Percentiles rank a stretch among this genome's conserved stretches.
Evolutionary conservation across 92 coral and sea anemone species (phyloP).

Genomic region (Epizoanthus ramosus): DNA sequence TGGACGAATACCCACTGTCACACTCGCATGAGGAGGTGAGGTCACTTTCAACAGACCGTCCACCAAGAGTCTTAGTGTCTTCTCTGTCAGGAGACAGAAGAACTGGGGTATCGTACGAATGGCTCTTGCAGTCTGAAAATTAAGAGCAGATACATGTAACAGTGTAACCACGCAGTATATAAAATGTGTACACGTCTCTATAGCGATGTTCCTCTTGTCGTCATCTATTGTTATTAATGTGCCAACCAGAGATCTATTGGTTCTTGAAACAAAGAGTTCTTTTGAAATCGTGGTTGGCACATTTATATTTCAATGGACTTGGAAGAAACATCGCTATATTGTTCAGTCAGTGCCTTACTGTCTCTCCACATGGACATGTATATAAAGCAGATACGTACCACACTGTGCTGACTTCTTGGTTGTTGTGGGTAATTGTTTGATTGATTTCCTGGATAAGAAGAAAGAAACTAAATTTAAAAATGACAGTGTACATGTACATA

Average conservation of each 20-base stretch:
- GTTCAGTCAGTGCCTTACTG: too few relatives aligned
- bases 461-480: background rate
- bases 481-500: background rate
- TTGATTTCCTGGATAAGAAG: conserved; percentile 20
- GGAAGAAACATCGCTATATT: too few relatives aligned
- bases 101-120: conserved; percentile 74
- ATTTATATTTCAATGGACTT: too few relatives aligned
- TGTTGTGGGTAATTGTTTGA: conserved; percentile 12
- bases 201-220: too few relatives aligned
- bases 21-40: conserved; percentile 65
- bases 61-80: conserved; percentile 47
- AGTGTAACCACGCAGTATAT: background rate
- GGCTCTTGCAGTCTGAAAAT: conserved; percentile 64
- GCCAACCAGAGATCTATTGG: too few relatives aligned
- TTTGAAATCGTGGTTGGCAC: too few relatives aligned
- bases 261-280: too few relatives aligned
- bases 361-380: too few relatives aligned
- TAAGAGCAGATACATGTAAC: background rate
- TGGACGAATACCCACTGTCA: conserved; percentile 87
- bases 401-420: conserved; percentile 1
- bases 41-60: conserved; percentile 70
- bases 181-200: too few relatives aligned
- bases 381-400: conserved; percentile 17
- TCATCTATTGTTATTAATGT: too few relatives aligned
- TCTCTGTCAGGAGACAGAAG: conserved; percentile 45